Evolutionary conservation across 2,113 vertebrate genomes (phyloP), one percentile per base, ranked within the genome.

Genomic region (Oxyura jamaicensis): DNA sequence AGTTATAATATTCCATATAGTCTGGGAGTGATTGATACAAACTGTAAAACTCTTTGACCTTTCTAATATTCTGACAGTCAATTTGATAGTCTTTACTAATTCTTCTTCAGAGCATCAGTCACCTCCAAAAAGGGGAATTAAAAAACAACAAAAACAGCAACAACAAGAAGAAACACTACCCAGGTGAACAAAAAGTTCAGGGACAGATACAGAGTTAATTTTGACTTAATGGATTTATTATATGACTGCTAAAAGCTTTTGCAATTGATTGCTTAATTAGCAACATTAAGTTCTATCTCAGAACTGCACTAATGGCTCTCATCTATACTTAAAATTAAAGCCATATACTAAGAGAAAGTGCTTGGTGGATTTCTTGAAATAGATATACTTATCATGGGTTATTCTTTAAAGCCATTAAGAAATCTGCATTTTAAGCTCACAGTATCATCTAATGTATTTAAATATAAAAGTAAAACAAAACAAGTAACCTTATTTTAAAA

Each of bases 1-100:
- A 60, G 35, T 88, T 83, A 89, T 53, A 92, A 71, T 50, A 50
- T 71, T 71, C 59, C 28, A 29, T 50, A 67, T 81, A 86, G 72
- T 90, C 42, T 84, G 56, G 26, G 78, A 78, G 60, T 33, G 84
- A 79, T 75, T 48, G 60, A 35, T 94, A 65, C 67, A 92, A 93
- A 86, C 53, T 83, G 66, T 48, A 42, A 26, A 91, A 76, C 52
- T 59, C 72, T 86, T 36, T 79, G 78, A 85, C 66, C 60, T 91
- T 96, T 94, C 65, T 72, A 94, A 90, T 68, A 31, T 90, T 79
- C 78, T 91, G 77, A 53, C 71, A 94, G 76, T 46, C 69, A 86
- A 26, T 79, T 77, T 96, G 73, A 86, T 68, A 89, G 16, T 29
- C 50, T 79, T 86, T 90, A 67, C 92, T 44, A 74, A 16, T 75